Conservation (phyloP, 1,140 invertebrate species). For the Achroia grisella region DNA sequence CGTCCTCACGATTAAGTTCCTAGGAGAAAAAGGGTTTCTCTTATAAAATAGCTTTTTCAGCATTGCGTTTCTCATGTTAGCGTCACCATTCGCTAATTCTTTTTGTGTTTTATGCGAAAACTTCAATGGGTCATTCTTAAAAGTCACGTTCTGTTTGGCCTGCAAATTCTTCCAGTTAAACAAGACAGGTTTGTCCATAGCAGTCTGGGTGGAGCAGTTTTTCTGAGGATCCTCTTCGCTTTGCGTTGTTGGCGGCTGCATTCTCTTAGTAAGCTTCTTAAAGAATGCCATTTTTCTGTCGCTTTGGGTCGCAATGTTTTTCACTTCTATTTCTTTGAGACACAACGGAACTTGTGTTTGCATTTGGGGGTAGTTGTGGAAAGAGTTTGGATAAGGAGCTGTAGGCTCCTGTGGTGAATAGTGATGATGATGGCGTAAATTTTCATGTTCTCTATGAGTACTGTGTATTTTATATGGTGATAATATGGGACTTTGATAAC, state of each 20-base stretch:
- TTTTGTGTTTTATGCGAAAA: conserved; percentile 41
- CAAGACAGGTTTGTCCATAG: conserved; percentile 20
- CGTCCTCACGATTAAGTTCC: conserved; percentile 47
- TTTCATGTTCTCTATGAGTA: conserved; percentile 17
- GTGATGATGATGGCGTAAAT: no score
- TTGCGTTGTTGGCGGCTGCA: background rate
- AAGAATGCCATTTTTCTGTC: conserved; percentile 46
- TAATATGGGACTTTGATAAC: background rate
- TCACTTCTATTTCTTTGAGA: conserved; percentile 62
- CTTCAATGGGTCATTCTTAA: conserved; percentile 16
- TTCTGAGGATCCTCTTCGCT: conserved; percentile 6
- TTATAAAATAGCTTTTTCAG: conserved; percentile 56
- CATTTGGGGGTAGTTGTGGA: conserved; percentile 23
- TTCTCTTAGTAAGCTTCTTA: conserved; percentile 36
- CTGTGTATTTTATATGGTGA: conserved; percentile 23
- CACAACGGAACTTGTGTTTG: conserved; percentile 48
- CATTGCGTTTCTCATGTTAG: conserved; percentile 44
- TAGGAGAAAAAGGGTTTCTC: conserved; percentile 54
- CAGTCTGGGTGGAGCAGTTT: conserved; percentile 18
- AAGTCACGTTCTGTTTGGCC: conserved; percentile 26
- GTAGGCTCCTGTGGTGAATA: no score
- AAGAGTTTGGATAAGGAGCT: conserved; percentile 9
- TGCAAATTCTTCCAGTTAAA: conserved; percentile 40
- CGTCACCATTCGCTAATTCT: conserved; percentile 36
- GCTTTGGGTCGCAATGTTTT: conserved; percentile 54